These are phyloP conservation scores for Callyntrura sp. DNA, from an alignment of 2,888 invertebrate genomes.

Conservation along the genomic window DNA sequence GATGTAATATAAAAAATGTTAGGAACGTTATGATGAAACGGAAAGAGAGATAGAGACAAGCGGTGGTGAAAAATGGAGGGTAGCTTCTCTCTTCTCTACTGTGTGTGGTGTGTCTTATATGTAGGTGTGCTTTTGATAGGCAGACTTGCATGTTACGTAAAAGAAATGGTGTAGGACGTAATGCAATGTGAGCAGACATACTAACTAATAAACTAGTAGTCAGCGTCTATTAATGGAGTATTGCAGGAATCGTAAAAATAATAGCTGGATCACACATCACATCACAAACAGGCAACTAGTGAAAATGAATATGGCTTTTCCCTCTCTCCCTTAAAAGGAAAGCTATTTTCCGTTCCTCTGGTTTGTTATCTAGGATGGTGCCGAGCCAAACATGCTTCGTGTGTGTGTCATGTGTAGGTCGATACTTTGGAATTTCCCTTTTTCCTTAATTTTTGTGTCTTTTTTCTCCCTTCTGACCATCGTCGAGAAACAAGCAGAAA, in stretches of 20 bases:
- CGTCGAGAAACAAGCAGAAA: slow-evolving; percentile 21
- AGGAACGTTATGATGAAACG: slow-evolving; percentile 55
- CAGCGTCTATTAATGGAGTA: slow-evolving; percentile 48
- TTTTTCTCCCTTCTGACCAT: slow-evolving; percentile 16
- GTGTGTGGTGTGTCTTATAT: slow-evolving; percentile 24
- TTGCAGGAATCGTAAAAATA: slow-evolving; percentile 48
- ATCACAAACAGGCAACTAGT: slow-evolving; percentile 51
- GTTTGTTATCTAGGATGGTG: not conserved
- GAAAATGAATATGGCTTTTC: slow-evolving; percentile 28
- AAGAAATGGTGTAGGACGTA: not conserved
- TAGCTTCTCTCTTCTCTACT: no score
- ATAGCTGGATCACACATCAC: slow-evolving; percentile 57
- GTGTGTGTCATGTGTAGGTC: not conserved
- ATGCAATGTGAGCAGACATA: slow-evolving; percentile 10
- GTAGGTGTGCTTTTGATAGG: slow-evolving; percentile 9
- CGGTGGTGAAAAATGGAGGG: not conserved
- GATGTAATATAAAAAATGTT: slow-evolving; percentile 58
- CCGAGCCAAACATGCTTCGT: not conserved
- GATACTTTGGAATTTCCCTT: not conserved
- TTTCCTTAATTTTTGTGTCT: slow-evolving; percentile 4
- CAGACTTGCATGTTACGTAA: not conserved
- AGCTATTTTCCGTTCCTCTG: not conserved
- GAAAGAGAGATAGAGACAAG: not conserved
- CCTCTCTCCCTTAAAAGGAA: slow-evolving; percentile 7
- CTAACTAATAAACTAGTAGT: slow-evolving; percentile 37